These are phyloP conservation scores for Garrulus glandarius DNA, from an alignment of 2,797 vertebrate genomes.

Conservation along the genomic window DNA sequence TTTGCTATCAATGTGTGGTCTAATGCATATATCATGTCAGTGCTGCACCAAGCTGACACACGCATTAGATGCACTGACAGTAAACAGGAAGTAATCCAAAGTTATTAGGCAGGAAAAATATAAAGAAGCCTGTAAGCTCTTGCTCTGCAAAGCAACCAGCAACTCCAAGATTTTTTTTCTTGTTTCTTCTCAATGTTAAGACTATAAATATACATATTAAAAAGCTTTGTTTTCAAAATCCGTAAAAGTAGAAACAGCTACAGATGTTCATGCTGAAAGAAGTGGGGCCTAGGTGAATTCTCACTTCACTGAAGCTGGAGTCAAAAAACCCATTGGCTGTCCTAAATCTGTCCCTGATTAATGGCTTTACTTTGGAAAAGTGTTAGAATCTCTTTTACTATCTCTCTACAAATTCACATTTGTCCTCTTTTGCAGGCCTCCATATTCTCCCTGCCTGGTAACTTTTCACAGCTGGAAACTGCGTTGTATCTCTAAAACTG, in stretches of 20 bases:
- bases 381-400: not conserved
- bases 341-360: not conserved
- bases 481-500: not conserved
- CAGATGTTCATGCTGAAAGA: not conserved
- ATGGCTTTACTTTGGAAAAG: not conserved
- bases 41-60: slow-evolving; percentile 31
- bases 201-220: not conserved
- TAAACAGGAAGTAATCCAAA: slow-evolving; percentile 55
- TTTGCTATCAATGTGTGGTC: slow-evolving; percentile 50
- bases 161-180: not conserved
- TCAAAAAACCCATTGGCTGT: not conserved
- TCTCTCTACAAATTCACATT: not conserved
- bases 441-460: not conserved
- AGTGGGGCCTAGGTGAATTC: not conserved
- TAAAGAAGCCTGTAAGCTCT: not conserved
- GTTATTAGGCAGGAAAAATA: slow-evolving; percentile 17
- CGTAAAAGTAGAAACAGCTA: not conserved
- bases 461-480: not conserved
- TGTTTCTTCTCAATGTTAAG: not conserved
- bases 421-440: not conserved
- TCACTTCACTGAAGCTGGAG: not conserved
- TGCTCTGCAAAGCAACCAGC: not conserved
- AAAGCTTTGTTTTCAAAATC: slow-evolving; percentile 36
- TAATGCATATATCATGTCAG: slow-evolving; percentile 54
- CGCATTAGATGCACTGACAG: slow-evolving; percentile 22